Conservation (phyloP, 2,113 vertebrate genomes). For the Apus apus region DNA sequence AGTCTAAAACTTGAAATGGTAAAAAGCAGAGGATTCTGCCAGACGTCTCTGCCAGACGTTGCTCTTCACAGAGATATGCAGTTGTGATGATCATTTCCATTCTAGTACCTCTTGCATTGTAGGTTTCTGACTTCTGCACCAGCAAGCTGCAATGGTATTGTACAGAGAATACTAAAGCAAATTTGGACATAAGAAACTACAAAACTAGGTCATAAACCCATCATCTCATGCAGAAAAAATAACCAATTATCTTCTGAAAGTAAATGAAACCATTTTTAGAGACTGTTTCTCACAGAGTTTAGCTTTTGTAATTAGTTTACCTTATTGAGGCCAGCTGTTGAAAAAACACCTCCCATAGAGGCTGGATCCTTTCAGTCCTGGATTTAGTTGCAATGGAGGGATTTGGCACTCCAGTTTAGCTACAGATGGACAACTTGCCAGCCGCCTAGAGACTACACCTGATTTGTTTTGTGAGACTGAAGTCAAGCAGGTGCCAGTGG, state of each 20-base stretch:
- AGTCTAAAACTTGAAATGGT: conserved; percentile 51
- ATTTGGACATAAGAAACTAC: neutral
- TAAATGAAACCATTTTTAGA: conserved; percentile 5
- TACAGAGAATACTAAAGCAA: neutral
- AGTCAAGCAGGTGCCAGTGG: neutral
- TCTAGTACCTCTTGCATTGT: neutral
- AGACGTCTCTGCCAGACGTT: neutral
- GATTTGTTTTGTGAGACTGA: neutral
- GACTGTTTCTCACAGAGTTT: conserved; percentile 3
- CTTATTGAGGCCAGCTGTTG: conserved; percentile 31
- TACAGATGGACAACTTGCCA: conserved; percentile 16
- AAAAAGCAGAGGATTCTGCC: conserved; percentile 20
- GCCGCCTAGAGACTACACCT: neutral
- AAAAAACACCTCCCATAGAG: conserved; percentile 2
- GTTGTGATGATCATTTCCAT: conserved; percentile 12
- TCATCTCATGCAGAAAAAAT: neutral
- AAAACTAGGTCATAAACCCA: neutral
- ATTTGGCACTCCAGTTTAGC: neutral
- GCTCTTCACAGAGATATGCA: conserved; percentile 4
- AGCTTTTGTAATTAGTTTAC: conserved; percentile 30
- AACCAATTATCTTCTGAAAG: neutral
- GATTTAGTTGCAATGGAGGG: neutral
- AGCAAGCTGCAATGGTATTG: neutral
- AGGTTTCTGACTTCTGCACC: conserved; percentile 18
- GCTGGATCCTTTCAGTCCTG: neutral